phyloP scores from a whole-genome alignment of 2,888 invertebrate genomes.

The Drosophila diplacantha region DNA sequence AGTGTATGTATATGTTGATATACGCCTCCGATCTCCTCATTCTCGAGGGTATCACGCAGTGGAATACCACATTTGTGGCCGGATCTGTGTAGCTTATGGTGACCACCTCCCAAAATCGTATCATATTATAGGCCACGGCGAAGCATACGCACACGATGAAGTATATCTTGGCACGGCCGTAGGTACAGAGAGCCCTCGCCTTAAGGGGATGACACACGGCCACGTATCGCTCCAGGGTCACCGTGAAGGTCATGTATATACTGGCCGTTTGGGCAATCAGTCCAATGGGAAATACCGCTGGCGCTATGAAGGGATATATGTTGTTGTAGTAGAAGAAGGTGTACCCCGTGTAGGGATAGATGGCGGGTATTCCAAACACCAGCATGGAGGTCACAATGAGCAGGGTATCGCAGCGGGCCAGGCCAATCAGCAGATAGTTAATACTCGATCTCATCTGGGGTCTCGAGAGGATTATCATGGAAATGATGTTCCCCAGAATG shows the following conservation, averaged over 20 bases:
- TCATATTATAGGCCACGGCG: conserved; percentile 90
- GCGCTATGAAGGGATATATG: conserved; percentile 88
- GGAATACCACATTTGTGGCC: conserved; percentile 80
- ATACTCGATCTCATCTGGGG: conserved; percentile 98
- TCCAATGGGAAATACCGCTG: conserved; percentile 89
- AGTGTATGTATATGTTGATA: conserved; percentile 92
- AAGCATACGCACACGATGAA: conserved; percentile 89
- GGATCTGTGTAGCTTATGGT: conserved; percentile 76
- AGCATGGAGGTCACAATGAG: conserved; percentile 91
- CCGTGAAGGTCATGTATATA: conserved; percentile 92
- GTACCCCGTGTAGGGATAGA: conserved; percentile 88
- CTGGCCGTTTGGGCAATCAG: conserved; percentile 94
- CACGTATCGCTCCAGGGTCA: conserved; percentile 95
- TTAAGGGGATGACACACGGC: conserved; percentile 94
- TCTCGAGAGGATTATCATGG: conserved; percentile 92
- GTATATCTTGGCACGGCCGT: conserved; percentile 89
- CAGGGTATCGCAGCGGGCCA: conserved; percentile 95
- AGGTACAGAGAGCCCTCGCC: conserved; percentile 93
- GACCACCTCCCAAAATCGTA: conserved; percentile 86
- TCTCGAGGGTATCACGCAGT: conserved; percentile 84
- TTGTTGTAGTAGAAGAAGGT: conserved; percentile 88
- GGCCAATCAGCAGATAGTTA: conserved; percentile 94
- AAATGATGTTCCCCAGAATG: conserved; percentile 92
- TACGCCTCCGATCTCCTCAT: conserved; percentile 86
- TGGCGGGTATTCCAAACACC: conserved; percentile 91